A percentile compares a stretch with the other conserved stretches of the same genome.
Conservation (phyloP, 2,113 vertebrate species). For the Triplophysa dalaica region DNA sequence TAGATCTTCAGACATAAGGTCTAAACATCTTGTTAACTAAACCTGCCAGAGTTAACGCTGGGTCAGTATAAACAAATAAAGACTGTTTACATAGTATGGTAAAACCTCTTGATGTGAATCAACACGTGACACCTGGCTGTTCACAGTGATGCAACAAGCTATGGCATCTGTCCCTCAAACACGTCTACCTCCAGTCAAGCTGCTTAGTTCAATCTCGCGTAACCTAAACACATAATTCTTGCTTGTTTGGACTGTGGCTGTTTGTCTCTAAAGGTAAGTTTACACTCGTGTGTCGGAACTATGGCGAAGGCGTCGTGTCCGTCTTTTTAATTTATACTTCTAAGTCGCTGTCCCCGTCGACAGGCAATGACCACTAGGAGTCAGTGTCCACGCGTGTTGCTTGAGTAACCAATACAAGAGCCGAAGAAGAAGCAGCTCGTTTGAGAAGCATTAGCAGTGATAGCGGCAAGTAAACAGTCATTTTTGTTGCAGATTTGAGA, state of each 20-base stretch:
- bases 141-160: background rate
- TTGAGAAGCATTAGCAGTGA: no score
- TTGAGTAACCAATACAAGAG: no score
- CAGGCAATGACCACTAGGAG: no score
- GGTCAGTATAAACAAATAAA: background rate
- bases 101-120: slow-evolving; percentile 13
- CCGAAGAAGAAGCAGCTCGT: no score
- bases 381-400: no score
- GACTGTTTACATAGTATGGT: background rate
- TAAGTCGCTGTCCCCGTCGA: no score
- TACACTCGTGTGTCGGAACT: no score
- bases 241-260: slow-evolving; percentile 16
- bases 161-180: background rate
- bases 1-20: background rate
- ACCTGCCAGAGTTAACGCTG: background rate
- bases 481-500: no score
- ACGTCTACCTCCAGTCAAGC: background rate
- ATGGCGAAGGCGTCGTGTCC: no score
- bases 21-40: background rate
- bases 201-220: slow-evolving; percentile 36
- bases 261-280: background rate
- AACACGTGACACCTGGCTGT: background rate
- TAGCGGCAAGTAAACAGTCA: no score
- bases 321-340: no score
- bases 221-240: slow-evolving; percentile 27